Conservation (phyloP, 1,140 invertebrate species). For the Drosophila kikkawai region DNA sequence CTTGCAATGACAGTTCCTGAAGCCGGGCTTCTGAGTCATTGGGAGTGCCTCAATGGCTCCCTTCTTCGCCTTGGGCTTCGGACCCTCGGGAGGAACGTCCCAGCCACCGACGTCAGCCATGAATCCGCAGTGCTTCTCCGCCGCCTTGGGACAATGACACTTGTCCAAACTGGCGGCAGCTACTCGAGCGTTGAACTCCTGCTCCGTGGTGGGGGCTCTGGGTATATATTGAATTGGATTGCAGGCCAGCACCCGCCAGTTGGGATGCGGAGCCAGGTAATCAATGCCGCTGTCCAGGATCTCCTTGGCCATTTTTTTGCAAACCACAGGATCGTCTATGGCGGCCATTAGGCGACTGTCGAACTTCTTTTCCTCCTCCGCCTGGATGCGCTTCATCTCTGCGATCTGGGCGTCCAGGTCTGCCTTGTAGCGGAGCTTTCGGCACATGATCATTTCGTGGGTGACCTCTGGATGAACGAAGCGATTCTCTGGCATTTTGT, state of each 20-base stretch:
- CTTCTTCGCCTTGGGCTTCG: not conserved
- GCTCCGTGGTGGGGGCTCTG: slow-evolving; percentile 27
- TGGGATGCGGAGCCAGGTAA: slow-evolving; percentile 71
- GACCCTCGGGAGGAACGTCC: slow-evolving; percentile 12
- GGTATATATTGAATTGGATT: slow-evolving; percentile 50
- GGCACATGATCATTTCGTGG: slow-evolving; percentile 38
- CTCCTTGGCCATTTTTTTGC: slow-evolving; percentile 57
- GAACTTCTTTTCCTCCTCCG: slow-evolving; percentile 58
- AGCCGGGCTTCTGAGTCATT: not conserved
- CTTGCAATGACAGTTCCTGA: slow-evolving; percentile 31
- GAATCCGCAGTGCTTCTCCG: slow-evolving; percentile 41
- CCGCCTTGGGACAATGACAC: slow-evolving; percentile 44
- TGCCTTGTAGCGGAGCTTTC: slow-evolving; percentile 35
- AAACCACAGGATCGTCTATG: slow-evolving; percentile 60
- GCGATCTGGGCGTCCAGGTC: slow-evolving; percentile 69
- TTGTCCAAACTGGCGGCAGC: slow-evolving; percentile 32
- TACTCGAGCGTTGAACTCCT: slow-evolving; percentile 20
- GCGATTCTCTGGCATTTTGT: slow-evolving; percentile 73
- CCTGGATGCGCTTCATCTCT: slow-evolving; percentile 69
- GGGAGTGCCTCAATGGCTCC: not conserved
- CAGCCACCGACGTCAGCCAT: slow-evolving; percentile 17
- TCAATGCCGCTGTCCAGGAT: slow-evolving; percentile 52
- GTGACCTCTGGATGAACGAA: slow-evolving; percentile 70
- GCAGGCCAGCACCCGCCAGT: slow-evolving; percentile 70
- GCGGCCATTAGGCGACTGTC: slow-evolving; percentile 58